Base-by-base conservation (phyloP, 2,797 vertebrate genomes). In the Lacerta viridis region DNA sequence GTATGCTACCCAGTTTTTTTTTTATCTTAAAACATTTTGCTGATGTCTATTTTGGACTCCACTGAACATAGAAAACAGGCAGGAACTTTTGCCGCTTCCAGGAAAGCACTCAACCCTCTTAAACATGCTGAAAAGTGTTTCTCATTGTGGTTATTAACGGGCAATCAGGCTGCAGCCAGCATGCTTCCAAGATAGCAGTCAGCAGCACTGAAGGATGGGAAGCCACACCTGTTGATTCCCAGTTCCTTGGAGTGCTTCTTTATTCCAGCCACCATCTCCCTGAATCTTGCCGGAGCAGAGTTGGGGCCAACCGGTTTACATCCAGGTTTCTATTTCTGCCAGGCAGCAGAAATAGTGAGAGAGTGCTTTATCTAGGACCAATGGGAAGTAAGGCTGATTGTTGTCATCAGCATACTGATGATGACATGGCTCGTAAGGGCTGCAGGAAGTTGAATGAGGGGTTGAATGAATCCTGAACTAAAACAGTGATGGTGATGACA, bases 201-300 rank as follows among this genome's bases (percentile, higher is more conserved):
- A 80, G 18, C 69, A 80, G 5, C 69, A 86, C 85, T 36, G 59
- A 27, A 15, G 10, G 29, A 41, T 2, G 9, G n/a, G 29, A 72
- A 25, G 85, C 6, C 59, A 29, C 87, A 74, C 61, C 15, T 25
- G 74, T 69, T 84, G 66, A 77, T 17, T 91, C 33, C 9, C 33
- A 79, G 17, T 72, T 90, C 20, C 11, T 88, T n/a, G 33, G 59
- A 4, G 5, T 88, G 36, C 2, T 77, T 91, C n/a, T 39, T 84
- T 83, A 41, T 79, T 75, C 29, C 43, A 88, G 2, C 77, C 72
- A 90, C 25, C 41, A 9, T 77, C 23, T 55, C 43, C 6, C 2
- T 13, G 71, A n/a, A 61, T 84, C 27, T 80, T 59, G 3, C 18
- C 11, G 71, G 23, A 88, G 27, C 29, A 86, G 71, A 88, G 86